These are phyloP conservation scores for Miichthys miiuy DNA, from an alignment of 2,797 vertebrate genomes.

Conservation along the genomic window DNA sequence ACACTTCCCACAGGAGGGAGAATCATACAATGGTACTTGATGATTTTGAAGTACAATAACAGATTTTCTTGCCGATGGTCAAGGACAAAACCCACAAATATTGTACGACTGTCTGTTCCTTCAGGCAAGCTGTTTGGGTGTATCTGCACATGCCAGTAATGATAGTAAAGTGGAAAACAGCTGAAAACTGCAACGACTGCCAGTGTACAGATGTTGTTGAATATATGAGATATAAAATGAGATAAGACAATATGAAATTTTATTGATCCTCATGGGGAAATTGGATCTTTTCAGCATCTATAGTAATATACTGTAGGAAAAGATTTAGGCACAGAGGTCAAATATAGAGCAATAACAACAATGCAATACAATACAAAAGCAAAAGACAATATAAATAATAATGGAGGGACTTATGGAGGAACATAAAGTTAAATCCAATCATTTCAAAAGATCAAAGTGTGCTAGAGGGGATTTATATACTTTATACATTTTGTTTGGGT, in stretches of 20 bases:
- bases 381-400: conserved; percentile 4
- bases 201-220: conserved; percentile 39
- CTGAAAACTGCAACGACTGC: conserved; percentile 1
- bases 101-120: neutral
- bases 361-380: neutral
- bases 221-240: conserved; percentile 25
- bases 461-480: neutral
- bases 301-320: conserved; percentile 11
- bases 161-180: conserved; percentile 27
- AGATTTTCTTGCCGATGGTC: conserved; percentile 32
- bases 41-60: conserved; percentile 35
- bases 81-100: conserved; percentile 23
- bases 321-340: neutral
- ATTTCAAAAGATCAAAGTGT: neutral
- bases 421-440: neutral
- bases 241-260: conserved; percentile 29
- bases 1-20: conserved; percentile 13
- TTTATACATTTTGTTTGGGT: neutral
- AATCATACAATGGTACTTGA: conserved; percentile 24
- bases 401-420: neutral
- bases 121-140: conserved; percentile 8
- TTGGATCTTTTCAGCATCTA: conserved; percentile 17
- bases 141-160: neutral
- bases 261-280: conserved; percentile 51
- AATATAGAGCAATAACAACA: conserved; percentile 25